Evolutionary conservation across 2,888 invertebrate species (phyloP), one percentile per base, ranked within the genome.

Genomic region (Pyralis farinalis): DNA sequence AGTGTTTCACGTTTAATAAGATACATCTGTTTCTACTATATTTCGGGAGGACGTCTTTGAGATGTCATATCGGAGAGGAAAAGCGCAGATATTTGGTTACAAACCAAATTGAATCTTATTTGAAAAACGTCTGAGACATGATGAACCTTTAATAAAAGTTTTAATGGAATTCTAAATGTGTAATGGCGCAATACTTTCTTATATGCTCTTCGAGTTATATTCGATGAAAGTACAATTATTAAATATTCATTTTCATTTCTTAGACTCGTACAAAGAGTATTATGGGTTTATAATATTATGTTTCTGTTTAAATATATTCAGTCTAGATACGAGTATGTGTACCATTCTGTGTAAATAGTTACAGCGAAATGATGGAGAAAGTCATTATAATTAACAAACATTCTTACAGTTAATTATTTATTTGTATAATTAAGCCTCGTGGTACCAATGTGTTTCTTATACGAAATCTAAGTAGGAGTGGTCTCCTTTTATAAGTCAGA

Each of bases 1-100:
- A 61, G 56, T 57, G 57, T 58, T 62, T 53, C 56, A 46, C 53
- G 53, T 61, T 58, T 67, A 70, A 73, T 70, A 67, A 60, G 70
- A 71, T 55, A 66, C 71, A 78, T 79, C 73, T 77, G 76, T 64
- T 71, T 52, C 60, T 51, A 65, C 64, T 76, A 67, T 76, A 77
- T 77, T 75, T 74, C 57, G 56, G 64, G 64, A 63, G 58, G 4
- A 16, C 51, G 59, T 48, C 61, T 66, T 64, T 62, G 59, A 61
- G 46, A 64, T 64, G 66, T 71, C 70, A 66, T 70, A 68, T 65
- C 58, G 62, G 52, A 49, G 47, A 51, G 62, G 47, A 53, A 52
- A 55, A 63, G 54, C 62, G 49, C 53, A 57, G 60, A 57, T 71
- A 66, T 74, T 69, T 33, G 52, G 60, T 73, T 73, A 62, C 70